Conservation (phyloP, 23 tunicate genomes). For the Pegea sp. region DNA sequence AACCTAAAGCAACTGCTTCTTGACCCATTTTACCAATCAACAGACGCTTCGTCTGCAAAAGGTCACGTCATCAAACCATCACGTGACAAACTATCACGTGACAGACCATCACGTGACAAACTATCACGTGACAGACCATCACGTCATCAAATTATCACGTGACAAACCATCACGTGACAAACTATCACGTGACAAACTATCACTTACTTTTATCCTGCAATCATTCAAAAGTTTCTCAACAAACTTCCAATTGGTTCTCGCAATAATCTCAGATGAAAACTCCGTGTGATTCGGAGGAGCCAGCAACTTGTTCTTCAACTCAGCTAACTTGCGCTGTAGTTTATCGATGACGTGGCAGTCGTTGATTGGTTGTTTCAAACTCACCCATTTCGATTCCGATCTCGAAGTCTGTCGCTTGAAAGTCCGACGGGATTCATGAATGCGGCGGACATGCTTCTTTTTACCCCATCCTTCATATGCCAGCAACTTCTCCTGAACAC, state of each 20-base stretch:
- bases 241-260: conserved; percentile 70
- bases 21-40: conserved; percentile 80
- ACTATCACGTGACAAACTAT: too few relatives aligned
- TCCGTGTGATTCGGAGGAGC: conserved; percentile 66
- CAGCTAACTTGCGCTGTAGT: too few relatives aligned
- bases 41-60: conserved; percentile 45
- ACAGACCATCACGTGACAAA: too few relatives aligned
- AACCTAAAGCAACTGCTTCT: conserved; percentile 68
- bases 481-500: conserved; percentile 7
- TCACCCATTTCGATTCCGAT: conserved; percentile 23
- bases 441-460: conserved; percentile 14
- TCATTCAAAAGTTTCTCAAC: conserved; percentile 68
- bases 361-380: too few relatives aligned
- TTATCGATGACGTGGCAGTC: too few relatives aligned
- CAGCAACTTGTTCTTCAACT: not conserved
- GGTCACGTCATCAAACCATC: too few relatives aligned
- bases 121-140: too few relatives aligned
- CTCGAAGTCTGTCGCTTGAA: conserved; percentile 18
- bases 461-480: conserved; percentile 21
- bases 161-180: too few relatives aligned
- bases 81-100: too few relatives aligned
- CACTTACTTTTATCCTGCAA: conserved; percentile 8
- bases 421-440: conserved; percentile 4
- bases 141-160: not conserved
- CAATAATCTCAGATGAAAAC: conserved; percentile 57